phyloP scores from a whole-genome alignment of 2,797 vertebrate species.

The Lutjanus campechanus region DNA sequence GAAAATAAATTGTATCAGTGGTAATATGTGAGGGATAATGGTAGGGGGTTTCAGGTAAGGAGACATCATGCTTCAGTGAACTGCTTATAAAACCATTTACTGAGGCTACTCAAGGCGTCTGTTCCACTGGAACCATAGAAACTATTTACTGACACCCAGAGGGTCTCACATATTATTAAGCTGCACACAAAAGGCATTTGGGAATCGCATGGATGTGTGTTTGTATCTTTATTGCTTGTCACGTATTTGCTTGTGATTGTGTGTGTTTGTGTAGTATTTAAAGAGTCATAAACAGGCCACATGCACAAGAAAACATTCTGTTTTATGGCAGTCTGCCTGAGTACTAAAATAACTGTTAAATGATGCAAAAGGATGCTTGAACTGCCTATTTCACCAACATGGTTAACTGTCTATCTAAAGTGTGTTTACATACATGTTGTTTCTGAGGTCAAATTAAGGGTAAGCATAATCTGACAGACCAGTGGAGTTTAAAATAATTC shows the following conservation, averaged over 20 bases:
- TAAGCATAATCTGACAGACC: neutral
- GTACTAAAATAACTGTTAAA: neutral
- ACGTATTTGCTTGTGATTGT: conserved; percentile 10
- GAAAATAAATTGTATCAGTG: conserved; percentile 65
- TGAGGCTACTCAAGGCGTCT: conserved; percentile 45
- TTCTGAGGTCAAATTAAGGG: neutral
- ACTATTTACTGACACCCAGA: conserved; percentile 54
- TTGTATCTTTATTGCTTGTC: conserved; percentile 27
- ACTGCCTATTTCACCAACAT: neutral
- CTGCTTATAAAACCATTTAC: conserved; percentile 66
- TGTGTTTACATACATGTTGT: neutral
- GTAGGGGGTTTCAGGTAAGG: conserved; percentile 50
- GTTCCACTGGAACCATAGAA: conserved; percentile 50
- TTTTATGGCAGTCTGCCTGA: neutral
- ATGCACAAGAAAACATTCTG: conserved; percentile 10
- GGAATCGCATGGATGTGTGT: conserved; percentile 29
- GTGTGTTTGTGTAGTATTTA: conserved; percentile 28
- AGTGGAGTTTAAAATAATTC: neutral
- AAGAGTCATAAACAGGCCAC: conserved; percentile 29
- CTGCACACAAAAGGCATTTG: conserved; percentile 41
- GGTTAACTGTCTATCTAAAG: neutral
- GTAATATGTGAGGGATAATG: conserved; percentile 65
- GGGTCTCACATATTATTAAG: conserved; percentile 40
- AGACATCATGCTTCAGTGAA: conserved; percentile 55
- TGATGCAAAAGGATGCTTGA: neutral